phyloP scores from a whole-genome alignment of 2,797 vertebrate species.

The Molothrus ater region DNA sequence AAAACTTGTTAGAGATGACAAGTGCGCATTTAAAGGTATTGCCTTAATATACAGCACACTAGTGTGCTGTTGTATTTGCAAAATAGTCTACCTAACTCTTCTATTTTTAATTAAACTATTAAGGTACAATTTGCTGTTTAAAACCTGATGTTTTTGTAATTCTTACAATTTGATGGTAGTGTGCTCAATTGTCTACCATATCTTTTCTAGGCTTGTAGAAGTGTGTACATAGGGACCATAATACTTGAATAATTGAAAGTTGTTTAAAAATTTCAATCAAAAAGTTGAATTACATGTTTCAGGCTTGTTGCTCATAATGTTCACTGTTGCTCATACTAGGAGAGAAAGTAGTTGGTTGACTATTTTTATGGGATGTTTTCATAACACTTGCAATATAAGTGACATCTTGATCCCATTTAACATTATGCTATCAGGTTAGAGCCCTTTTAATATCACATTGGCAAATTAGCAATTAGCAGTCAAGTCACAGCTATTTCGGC shows the following conservation, averaged over 20 bases:
- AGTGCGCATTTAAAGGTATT: conserved; percentile 70
- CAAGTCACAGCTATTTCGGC: conserved; percentile 49
- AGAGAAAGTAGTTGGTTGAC: conserved; percentile 61
- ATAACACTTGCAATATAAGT: conserved; percentile 47
- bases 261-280: conserved; percentile 49
- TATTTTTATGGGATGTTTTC: conserved; percentile 69
- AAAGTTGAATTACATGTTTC: conserved; percentile 52
- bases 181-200: conserved; percentile 70
- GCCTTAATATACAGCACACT: conserved; percentile 71
- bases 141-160: conserved; percentile 76
- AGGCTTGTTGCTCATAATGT: conserved; percentile 52
- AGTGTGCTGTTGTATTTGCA: conserved; percentile 76
- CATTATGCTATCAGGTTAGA: conserved; percentile 9
- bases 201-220: conserved; percentile 63
- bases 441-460: conserved; percentile 46
- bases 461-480: conserved; percentile 58
- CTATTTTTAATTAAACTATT: conserved; percentile 77
- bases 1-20: conserved; percentile 74
- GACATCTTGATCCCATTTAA: conserved; percentile 45
- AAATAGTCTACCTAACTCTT: conserved; percentile 75
- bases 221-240: conserved; percentile 73
- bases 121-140: conserved; percentile 78
- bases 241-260: conserved; percentile 70
- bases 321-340: conserved; percentile 60
- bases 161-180: conserved; percentile 67